Conservation (phyloP, 2,113 vertebrate species). For the Podarcis cretensis region DNA sequence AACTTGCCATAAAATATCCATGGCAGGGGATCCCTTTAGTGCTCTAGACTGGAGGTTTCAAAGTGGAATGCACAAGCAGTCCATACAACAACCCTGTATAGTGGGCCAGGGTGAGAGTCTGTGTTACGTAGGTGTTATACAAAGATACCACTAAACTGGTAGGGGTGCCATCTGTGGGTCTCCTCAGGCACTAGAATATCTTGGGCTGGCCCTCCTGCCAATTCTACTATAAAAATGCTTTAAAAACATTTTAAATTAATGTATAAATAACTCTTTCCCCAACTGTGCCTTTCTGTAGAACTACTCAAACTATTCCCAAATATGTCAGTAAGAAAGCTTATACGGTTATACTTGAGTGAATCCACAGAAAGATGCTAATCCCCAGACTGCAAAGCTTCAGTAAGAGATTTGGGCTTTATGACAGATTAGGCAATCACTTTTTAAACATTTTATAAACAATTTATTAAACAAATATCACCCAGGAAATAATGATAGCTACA, state of each 20-base stretch:
- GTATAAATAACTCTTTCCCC: neutral
- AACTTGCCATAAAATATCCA: no score
- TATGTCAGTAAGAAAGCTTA: conserved; percentile 4
- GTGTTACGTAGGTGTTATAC: no score
- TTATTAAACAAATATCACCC: neutral
- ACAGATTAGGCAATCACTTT: neutral
- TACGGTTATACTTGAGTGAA: neutral
- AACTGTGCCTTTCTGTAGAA: neutral
- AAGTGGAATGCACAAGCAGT: no score
- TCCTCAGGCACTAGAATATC: no score
- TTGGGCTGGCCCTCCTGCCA: neutral
- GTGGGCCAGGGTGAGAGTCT: no score
- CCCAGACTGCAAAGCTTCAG: neutral
- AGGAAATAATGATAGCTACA: neutral
- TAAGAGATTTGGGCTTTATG: neutral
- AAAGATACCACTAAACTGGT: no score
- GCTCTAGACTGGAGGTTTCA: no score
- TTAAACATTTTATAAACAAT: neutral
- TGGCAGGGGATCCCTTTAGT: no score
- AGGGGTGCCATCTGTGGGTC: no score
- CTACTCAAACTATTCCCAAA: neutral
- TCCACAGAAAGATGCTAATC: neutral
- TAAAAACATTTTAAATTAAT: neutral
- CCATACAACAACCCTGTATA: no score
- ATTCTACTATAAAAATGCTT: neutral